These are phyloP conservation scores for Acleris cristana DNA, from an alignment of 2,888 invertebrate genomes.

Conservation along the genomic window DNA sequence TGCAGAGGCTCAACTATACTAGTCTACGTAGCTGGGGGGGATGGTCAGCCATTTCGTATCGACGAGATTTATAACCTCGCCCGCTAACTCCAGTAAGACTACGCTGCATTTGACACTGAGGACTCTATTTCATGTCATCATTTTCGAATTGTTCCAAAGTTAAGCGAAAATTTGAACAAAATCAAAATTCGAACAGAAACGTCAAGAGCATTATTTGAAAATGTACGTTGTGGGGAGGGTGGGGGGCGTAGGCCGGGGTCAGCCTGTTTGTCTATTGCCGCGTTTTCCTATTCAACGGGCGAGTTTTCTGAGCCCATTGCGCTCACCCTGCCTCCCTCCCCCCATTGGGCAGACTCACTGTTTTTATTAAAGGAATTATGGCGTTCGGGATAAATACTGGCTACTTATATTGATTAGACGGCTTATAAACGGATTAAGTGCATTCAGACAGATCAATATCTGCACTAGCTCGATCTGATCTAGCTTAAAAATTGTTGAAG, in stretches of 20 bases:
- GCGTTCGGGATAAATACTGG: constrained; percentile 73
- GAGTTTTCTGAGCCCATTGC: constrained; percentile 82
- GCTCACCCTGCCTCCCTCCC: constrained; percentile 63
- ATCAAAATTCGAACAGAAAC: constrained; percentile 44
- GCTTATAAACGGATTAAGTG: constrained; percentile 40
- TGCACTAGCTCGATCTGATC: constrained; percentile 5
- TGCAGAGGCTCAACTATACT: constrained; percentile 69
- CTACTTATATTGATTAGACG: constrained; percentile 79
- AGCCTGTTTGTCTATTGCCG: constrained; percentile 82
- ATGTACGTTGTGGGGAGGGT: constrained; percentile 59
- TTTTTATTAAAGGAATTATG: constrained; percentile 82
- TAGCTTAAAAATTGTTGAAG: constrained; percentile 4
- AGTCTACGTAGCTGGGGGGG: constrained; percentile 69
- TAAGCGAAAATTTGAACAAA: constrained; percentile 6
- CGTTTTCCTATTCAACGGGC: constrained; percentile 82
- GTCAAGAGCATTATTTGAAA: constrained; percentile 78
- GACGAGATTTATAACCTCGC: constrained; percentile 81
- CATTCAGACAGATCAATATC: constrained; percentile 33
- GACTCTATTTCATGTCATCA: constrained; percentile 34
- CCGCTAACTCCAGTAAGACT: constrained; percentile 74
- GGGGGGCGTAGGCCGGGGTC: constrained; percentile 64
- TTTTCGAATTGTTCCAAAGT: constrained; percentile 21
- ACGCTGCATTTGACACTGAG: constrained; percentile 42
- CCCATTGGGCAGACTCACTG: constrained; percentile 65
- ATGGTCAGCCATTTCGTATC: constrained; percentile 82